Percentiles rank a stretch among this genome's conserved stretches.
phyloP scores from a whole-genome alignment of 2,888 invertebrate genomes.

The Eutolmus rufibarbis region DNA sequence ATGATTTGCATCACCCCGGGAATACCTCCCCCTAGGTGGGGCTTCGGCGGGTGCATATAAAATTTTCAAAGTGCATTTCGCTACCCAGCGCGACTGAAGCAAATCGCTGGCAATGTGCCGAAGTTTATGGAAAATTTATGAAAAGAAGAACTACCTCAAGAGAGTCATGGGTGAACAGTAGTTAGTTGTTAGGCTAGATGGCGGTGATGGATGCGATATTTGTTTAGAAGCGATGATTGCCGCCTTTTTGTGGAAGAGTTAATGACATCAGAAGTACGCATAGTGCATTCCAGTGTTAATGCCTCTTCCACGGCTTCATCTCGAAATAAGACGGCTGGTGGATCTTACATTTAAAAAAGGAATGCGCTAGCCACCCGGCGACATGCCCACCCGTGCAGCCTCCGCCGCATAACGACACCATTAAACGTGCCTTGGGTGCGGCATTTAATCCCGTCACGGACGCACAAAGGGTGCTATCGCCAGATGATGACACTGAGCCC shows the following conservation, averaged over 20 bases:
- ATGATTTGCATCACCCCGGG: background rate
- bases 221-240: background rate
- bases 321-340: background rate
- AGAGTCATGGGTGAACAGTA: background rate
- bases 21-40: background rate
- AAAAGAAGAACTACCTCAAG: background rate
- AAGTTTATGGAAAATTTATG: background rate
- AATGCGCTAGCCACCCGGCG: background rate
- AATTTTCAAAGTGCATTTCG: background rate
- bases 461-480: background rate
- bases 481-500: background rate
- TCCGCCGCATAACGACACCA: background rate
- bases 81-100: background rate
- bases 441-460: background rate
- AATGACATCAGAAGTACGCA: background rate
- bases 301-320: background rate
- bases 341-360: background rate
- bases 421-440: background rate
- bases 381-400: background rate
- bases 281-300: background rate
- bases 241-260: background rate
- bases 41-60: background rate
- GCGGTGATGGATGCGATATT: background rate
- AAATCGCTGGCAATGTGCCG: background rate
- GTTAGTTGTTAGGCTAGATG: background rate